phyloP scores from a whole-genome alignment of 2,797 vertebrate species.

The Spheniscus humboldti region DNA sequence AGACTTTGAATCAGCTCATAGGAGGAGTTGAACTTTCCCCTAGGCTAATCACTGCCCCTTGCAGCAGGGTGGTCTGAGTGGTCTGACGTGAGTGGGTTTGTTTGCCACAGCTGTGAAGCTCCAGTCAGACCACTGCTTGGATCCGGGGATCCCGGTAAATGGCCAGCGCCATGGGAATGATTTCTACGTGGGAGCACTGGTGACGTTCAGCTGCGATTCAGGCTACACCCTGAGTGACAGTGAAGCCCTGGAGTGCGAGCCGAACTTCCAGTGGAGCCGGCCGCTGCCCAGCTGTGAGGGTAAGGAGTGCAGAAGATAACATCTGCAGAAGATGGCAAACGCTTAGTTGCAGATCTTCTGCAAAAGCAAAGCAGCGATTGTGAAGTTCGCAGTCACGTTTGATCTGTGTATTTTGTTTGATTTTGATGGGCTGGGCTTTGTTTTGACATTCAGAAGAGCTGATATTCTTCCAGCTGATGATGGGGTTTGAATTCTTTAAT shows the following conservation, averaged over 20 bases:
- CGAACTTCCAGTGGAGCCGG: constrained; percentile 98
- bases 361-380: neutral
- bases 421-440: neutral
- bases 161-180: constrained; percentile 95
- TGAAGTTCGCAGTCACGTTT: fast-evolving
- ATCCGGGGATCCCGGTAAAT: constrained; percentile 95
- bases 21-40: too few relatives aligned
- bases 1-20: fast-evolving
- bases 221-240: constrained; percentile 92
- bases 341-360: fast-evolving
- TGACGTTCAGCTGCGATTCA: constrained; percentile 93
- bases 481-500: neutral
- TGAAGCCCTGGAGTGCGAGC: constrained; percentile 93
- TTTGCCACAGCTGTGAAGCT: constrained; percentile 85
- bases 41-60: fast-evolving
- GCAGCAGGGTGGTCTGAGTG: neutral
- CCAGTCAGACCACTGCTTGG: constrained; percentile 95
- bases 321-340: neutral
- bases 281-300: constrained; percentile 97
- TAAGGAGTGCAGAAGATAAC: constrained; percentile 40
- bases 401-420: fast-evolving
- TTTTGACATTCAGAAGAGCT: neutral
- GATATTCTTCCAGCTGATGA: neutral
- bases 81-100: neutral
- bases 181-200: constrained; percentile 94